Evolutionary conservation across 2,797 vertebrate species (phyloP), one percentile per base, ranked within the genome.

Genomic region (Pristis pectinata): DNA sequence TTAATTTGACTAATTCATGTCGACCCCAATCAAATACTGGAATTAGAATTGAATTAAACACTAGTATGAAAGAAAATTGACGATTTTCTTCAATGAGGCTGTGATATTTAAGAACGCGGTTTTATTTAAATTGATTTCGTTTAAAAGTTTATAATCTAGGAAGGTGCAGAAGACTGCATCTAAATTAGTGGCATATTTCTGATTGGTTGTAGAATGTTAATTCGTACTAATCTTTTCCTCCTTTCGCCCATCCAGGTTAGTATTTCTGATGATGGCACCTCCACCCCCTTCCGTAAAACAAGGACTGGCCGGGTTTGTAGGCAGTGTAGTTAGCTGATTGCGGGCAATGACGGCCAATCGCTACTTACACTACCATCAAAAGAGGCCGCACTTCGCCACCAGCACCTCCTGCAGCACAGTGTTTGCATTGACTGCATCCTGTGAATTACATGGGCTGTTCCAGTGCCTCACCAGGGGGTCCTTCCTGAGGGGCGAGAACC

Each of bases 251-350:
- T 10, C 41, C 67, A 72, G 91, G 24, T 15, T 72, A 11, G 64
- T 0, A n/a, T 61, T 64, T 61, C 8, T 85, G 49, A 53, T 27
- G 0, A 53, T 30, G 11, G 44, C n/a, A n/a, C 80, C 8, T 24
- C 0, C 80, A 10, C 53, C 4, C 7, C 76, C n/a, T 37, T 24
- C 24, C 5, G 19, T 34, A 37, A 30, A 8, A 49, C 7, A 49
- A 37, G n/a, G 22, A n/a, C 80, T 95, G 97, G 96, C 97, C 98
- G 97, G 98, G 97, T 98, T 98, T 98, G 97, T 95, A 98, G 98
- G 98, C 98, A 99, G 98, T 99, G 98, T 97, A 97, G 97, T 98
- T 98, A 98, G 97, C 97, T 98, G 98, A 98, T 98, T 98, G 98
- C 98, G 96, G 77, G 27, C 82, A 94, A 1, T 17, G 0, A 9